Base-by-base conservation (phyloP, 1,140 invertebrate species). In the Drosophila jambulina region DNA sequence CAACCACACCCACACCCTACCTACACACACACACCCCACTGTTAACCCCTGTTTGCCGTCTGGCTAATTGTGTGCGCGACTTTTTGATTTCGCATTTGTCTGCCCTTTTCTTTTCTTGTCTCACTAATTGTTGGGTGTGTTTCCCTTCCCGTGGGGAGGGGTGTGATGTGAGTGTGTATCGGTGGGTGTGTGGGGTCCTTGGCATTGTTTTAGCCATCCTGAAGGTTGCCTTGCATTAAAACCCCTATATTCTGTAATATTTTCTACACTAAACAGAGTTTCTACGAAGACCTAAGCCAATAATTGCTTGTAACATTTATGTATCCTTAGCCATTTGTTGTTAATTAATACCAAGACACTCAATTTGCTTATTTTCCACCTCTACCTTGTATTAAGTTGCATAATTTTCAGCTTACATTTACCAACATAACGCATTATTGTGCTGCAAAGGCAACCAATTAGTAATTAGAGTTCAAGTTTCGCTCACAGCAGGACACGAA, bases 31-130 rank as follows among this genome's bases (percentile, higher is more conserved):
- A 23, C 13, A 23, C 21, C 15, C 53, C 21, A 36, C 53, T 36
- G 34, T 43, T 46, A 45, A 42, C 48, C 65, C 60, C 34, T 29
- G 45, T 40, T 32, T 54, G 46, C 57, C 49, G 57, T 53, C 71
- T 59, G 78, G 71, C 71, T 84, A 83, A 83, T 83, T 83, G 81
- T 84, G 80, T 83, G 80, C 80, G 81, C 75, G 70, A 83, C 80
- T 83, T 83, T 83, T 83, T 78, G 78, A 81, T 81, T 81, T 65
- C 71, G 15, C 78, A 83, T 75, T 75, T 79, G 80, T 65, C 71
- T 81, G 78, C n/a, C 59, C 21, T 46, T 40, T 49, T 53, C 42
- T 53, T 67, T 69, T 70, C 67, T 43, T 29, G 46, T 67, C 43
- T 21, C 46, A 27, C 61, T 46, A 49, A 69, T 69, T 67, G 62